Base-by-base conservation (phyloP, 2,113 vertebrate species). In the Corvus moneduloides region DNA sequence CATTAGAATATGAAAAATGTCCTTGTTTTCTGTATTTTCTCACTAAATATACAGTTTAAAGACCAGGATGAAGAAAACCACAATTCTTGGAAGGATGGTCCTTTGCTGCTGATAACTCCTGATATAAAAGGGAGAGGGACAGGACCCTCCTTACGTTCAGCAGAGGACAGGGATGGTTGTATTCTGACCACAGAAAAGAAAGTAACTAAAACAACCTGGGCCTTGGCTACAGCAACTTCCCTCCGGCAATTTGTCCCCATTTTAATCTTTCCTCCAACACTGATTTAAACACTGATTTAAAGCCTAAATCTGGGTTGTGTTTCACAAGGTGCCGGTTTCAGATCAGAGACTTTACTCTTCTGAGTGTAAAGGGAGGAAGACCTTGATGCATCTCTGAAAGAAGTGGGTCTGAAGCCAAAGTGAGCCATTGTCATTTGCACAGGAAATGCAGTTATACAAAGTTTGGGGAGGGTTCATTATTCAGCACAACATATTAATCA, bases 401-500 rank as follows among this genome's bases (percentile, higher is more conserved):
- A 66, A 49, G 44, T 30, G 67, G 63, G 52, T 81, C 59, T 81
- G 28, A 58, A 58, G 76, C 43, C 3, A 10, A 26, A 67, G 44
- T 3, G 33, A 82, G 41, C 56, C 5, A 6, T 14, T 61, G 66
- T 74, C 68, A 90, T 72, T 64, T 58, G 62, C 64, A 30, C 90
- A 84, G 64, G 32, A 89, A 96, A 95, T 91, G 37, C 62, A 75
- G 35, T 81, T 92, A 87, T 3, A 86, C 49, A 68, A 95, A 86
- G 68, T 93, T 83, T 92, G 66, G 52, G 81, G 90, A 78, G 41
- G 7, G 39, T n/a, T 96, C 82, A 63, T 94, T 96, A 96, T 91
- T 93, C 90, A 92, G 85, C 88, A 84, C 73, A 95, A 93, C 83
- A 54, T 82, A 94, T 93, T 92, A 97, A 92, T 96, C 96, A 95